Evolutionary conservation across 2,797 vertebrate genomes (phyloP).

Genomic region (Oryzias dopingdopingensis): DNA sequence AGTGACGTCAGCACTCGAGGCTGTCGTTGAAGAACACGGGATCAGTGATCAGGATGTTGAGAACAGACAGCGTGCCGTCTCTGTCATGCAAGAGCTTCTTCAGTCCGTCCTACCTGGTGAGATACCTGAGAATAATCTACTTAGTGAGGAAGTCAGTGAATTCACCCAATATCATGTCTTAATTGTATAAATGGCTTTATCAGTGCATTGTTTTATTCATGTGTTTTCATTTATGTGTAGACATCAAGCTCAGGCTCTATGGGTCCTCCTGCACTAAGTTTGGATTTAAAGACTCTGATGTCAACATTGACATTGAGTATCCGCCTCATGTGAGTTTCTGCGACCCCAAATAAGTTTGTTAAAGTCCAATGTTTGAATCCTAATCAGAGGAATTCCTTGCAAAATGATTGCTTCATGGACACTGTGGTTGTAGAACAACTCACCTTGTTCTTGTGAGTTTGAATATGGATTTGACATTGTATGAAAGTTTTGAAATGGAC

Average conservation of each 20-base stretch:
- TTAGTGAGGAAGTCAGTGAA: too few relatives aligned
- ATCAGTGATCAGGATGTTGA: constrained; percentile 82
- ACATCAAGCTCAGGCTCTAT: constrained; percentile 89
- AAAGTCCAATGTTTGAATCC: background rate
- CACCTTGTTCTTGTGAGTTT: constrained; percentile 17
- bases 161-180: too few relatives aligned
- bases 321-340: constrained; percentile 85
- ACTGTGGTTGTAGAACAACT: constrained; percentile 9
- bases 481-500: constrained; percentile 52
- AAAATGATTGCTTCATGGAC: background rate
- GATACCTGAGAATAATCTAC: background rate
- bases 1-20: constrained; percentile 79
- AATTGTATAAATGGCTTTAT: background rate
- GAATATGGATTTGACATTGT: constrained; percentile 42
- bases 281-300: constrained; percentile 93
- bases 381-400: background rate
- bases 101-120: constrained; percentile 85
- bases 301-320: constrained; percentile 93
- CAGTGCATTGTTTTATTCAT: background rate
- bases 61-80: constrained; percentile 77
- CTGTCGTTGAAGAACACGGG: constrained; percentile 80
- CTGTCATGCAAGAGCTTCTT: constrained; percentile 83
- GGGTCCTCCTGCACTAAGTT: constrained; percentile 91
- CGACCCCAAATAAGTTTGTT: background rate
- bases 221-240: constrained; percentile 59